Conservation (phyloP, 1,140 invertebrate species). For the Lysiphlebus fabarum region DNA sequence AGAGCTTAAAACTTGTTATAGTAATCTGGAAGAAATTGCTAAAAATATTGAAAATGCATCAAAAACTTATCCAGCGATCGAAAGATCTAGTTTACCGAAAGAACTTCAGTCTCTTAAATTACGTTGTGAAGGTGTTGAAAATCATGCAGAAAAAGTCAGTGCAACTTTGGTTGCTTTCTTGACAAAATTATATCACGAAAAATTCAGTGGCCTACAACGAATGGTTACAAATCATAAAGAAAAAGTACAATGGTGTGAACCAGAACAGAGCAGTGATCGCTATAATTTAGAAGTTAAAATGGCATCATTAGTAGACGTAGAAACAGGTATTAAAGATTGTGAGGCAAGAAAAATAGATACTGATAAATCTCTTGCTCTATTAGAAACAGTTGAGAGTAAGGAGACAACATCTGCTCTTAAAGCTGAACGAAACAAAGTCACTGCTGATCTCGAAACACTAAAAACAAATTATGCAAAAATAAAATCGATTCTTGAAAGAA, state of each 20-base stretch:
- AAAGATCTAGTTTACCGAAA: slow-evolving; percentile 72
- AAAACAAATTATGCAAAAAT: slow-evolving; percentile 67
- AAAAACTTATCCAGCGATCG: slow-evolving; percentile 74
- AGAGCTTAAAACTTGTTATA: slow-evolving; percentile 63
- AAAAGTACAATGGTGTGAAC: slow-evolving; percentile 88
- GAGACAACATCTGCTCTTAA: slow-evolving; percentile 64
- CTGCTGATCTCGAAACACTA: slow-evolving; percentile 67
- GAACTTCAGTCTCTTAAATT: slow-evolving; percentile 76
- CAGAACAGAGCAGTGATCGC: slow-evolving; percentile 80
- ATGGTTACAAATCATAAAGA: slow-evolving; percentile 77
- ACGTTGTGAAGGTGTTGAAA: slow-evolving; percentile 69
- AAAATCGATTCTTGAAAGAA: slow-evolving; percentile 66
- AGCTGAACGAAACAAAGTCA: slow-evolving; percentile 63
- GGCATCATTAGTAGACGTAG: slow-evolving; percentile 74
- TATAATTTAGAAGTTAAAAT: slow-evolving; percentile 92
- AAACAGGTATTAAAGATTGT: slow-evolving; percentile 69
- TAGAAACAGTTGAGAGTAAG: slow-evolving; percentile 66
- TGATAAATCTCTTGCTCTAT: slow-evolving; percentile 64
- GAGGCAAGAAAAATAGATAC: slow-evolving; percentile 64
- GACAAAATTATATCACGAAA: slow-evolving; percentile 84
- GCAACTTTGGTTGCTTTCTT: slow-evolving; percentile 76
- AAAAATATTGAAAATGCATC: slow-evolving; percentile 59
- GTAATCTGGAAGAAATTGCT: slow-evolving; percentile 59
- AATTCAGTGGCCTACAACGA: slow-evolving; percentile 75
- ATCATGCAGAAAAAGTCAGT: slow-evolving; percentile 77